These are phyloP conservation scores for Oreortyx pictus DNA, from an alignment of 2,797 vertebrate species.

Conservation along the genomic window DNA sequence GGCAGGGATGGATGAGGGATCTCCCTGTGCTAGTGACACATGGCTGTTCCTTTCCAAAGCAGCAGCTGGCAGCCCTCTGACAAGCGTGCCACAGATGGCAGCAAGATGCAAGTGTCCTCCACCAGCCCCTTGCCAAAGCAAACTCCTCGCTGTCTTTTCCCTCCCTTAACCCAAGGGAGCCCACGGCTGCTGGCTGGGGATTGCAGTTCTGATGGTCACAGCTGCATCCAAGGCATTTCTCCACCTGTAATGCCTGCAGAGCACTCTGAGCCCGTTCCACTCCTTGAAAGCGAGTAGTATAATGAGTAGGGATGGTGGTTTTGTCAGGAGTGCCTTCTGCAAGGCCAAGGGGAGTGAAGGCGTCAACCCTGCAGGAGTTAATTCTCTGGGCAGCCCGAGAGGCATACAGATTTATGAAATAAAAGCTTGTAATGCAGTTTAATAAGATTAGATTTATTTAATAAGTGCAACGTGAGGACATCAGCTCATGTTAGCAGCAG, in stretches of 20 bases:
- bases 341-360: not conserved
- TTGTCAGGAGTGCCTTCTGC: not conserved
- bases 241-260: fast-evolving
- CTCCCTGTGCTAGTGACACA: not conserved
- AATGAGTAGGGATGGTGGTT: fast-evolving
- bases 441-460: constrained; percentile 65
- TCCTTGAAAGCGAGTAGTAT: fast-evolving
- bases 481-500: not conserved
- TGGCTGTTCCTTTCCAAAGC: not conserved
- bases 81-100: not conserved
- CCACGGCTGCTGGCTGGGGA: not conserved
- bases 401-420: constrained; percentile 35
- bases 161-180: not conserved
- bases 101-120: not conserved
- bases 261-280: fast-evolving
- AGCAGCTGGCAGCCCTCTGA: constrained; percentile 34
- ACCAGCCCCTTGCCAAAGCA: fast-evolving
- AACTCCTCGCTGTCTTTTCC: not conserved
- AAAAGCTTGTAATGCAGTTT: constrained; percentile 53
- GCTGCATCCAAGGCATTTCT: not conserved
- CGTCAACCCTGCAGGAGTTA: constrained; percentile 27
- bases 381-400: not conserved
- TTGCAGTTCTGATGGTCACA: not conserved
- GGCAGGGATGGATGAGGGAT: not conserved
- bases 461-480: constrained; percentile 31